These are phyloP conservation scores for Borostomias antarcticus DNA, from an alignment of 2,797 vertebrate genomes.

Conservation along the genomic window DNA sequence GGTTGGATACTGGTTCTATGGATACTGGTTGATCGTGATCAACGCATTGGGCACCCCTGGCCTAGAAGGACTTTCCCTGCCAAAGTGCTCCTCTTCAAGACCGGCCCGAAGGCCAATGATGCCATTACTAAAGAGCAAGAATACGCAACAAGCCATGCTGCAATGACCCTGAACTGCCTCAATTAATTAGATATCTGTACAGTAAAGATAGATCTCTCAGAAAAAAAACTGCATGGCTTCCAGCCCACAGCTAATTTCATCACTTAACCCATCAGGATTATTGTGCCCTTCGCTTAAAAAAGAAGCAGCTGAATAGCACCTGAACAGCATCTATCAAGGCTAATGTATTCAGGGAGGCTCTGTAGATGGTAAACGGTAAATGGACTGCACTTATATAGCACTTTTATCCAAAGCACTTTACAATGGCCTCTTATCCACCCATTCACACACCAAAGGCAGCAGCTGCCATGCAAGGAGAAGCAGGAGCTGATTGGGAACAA, in stretches of 20 bases:
- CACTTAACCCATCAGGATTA: conserved; percentile 14
- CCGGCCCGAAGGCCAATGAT: neutral
- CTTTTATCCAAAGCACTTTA: too few species aligned
- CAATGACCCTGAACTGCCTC: too few species aligned
- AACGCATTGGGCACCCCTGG: too few species aligned
- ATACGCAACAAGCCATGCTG: conserved; percentile 3
- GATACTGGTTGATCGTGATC: too few species aligned
- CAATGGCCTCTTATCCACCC: too few species aligned
- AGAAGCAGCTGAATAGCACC: conserved; percentile 6
- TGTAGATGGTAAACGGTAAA: too few species aligned
- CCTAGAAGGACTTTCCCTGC: neutral
- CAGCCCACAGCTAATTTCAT: conserved; percentile 20
- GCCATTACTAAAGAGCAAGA: neutral
- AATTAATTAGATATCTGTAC: conserved; percentile 7
- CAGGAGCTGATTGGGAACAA: too few species aligned
- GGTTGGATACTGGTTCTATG: neutral
- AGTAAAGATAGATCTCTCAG: neutral
- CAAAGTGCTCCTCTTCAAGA: conserved; percentile 20
- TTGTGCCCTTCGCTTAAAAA: conserved; percentile 1
- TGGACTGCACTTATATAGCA: too few species aligned
- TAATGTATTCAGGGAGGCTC: conserved; percentile 8
- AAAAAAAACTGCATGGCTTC: conserved; percentile 17
- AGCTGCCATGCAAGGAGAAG: too few species aligned
- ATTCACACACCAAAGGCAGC: too few species aligned
- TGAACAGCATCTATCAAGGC: conserved; percentile 25